Conservation (phyloP, 2,888 invertebrate genomes). For the Synergus itoensis region DNA sequence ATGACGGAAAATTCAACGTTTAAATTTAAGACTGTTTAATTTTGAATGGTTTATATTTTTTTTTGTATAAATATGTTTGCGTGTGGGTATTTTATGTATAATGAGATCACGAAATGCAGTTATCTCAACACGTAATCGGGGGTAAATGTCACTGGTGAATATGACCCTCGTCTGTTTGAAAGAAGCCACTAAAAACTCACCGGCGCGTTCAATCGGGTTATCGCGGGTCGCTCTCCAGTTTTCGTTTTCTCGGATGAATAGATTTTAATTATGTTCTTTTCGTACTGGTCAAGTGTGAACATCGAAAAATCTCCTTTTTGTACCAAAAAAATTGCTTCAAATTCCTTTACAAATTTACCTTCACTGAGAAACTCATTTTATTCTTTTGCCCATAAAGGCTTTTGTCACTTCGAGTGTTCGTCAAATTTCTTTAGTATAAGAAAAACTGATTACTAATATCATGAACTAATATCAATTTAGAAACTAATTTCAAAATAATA, state of each 20-base stretch:
- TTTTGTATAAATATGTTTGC: neutral
- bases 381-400: too few species aligned
- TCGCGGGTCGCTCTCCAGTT: conserved; percentile 13
- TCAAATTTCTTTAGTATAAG: too few species aligned
- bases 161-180: conserved; percentile 24
- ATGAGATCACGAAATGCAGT: conserved; percentile 23
- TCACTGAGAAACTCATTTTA: neutral
- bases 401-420: too few species aligned
- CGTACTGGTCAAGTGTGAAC: neutral
- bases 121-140: conserved; percentile 22
- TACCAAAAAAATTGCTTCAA: neutral
- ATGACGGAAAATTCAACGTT: too few species aligned
- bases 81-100: neutral
- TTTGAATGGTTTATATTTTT: neutral
- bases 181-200: conserved; percentile 31
- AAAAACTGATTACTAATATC: too few species aligned
- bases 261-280: conserved; percentile 13
- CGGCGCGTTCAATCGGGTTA: conserved; percentile 28
- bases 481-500: neutral
- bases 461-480: too few species aligned
- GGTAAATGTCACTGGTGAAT: conserved; percentile 21
- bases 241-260: conserved; percentile 17
- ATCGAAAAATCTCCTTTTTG: neutral
- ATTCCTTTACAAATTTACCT: neutral
- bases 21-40: too few species aligned